phyloP scores from a whole-genome alignment of 2,113 vertebrate species.

The Corvus cornix region DNA sequence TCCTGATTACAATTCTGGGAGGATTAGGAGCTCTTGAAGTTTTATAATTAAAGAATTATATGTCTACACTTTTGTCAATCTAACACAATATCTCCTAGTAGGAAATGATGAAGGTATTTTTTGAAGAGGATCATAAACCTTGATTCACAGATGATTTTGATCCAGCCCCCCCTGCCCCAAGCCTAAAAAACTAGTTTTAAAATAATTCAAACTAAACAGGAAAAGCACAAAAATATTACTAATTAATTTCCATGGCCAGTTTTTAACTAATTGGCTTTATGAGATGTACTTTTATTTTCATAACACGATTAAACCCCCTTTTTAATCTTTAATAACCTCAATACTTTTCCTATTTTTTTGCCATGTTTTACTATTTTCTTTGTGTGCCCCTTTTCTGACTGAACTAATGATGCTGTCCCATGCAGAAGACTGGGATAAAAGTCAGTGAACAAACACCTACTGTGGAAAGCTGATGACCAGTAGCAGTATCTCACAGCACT shows the following conservation, averaged over 20 bases:
- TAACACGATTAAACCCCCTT: background rate
- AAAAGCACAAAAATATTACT: background rate
- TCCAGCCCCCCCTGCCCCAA: too few species aligned
- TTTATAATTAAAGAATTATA: background rate
- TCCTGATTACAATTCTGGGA: background rate
- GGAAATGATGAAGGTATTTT: background rate
- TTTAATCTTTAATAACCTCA: background rate
- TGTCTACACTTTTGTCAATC: background rate
- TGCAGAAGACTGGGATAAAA: background rate
- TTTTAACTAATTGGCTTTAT: background rate
- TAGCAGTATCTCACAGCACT: background rate
- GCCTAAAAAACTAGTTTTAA: background rate
- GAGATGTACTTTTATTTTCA: background rate
- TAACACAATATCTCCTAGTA: background rate
- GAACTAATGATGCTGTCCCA: background rate
- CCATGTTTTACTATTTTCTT: background rate
- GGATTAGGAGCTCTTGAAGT: background rate
- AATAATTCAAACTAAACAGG: background rate
- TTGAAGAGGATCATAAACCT: background rate
- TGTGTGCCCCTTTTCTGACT: background rate
- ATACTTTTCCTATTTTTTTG: background rate
- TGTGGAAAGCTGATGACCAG: background rate
- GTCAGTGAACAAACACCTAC: background rate
- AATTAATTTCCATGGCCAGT: background rate
- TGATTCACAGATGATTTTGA: background rate